Conservation (phyloP, 2,113 vertebrate genomes). For the Ursus arctos region DNA sequence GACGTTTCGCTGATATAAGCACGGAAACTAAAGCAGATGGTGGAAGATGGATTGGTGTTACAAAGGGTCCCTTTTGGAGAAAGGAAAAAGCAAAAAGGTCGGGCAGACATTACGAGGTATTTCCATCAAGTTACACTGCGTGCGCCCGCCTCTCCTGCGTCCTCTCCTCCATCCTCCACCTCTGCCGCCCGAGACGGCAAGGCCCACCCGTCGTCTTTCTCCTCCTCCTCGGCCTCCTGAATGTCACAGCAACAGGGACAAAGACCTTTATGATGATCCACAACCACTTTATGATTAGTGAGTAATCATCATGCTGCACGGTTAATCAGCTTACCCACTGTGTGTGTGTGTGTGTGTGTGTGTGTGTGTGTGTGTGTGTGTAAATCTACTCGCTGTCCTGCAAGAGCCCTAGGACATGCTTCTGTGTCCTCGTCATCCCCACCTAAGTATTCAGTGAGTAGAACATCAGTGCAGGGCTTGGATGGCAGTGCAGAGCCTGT, state of each 20-base stretch:
- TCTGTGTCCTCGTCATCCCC: not conserved
- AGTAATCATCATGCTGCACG: not conserved
- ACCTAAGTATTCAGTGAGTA: not conserved
- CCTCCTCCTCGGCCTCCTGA: not conserved
- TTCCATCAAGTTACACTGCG: not conserved
- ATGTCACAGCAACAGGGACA: not conserved
- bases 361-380: not conserved
- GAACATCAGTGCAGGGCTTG: not conserved
- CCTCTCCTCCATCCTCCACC: not conserved
- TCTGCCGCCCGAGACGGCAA: not conserved
- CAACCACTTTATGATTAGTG: not conserved
- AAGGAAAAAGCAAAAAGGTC: not conserved
- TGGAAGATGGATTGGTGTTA: not conserved
- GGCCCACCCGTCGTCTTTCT: not conserved
- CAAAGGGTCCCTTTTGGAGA: not conserved
- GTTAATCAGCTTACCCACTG: not conserved
- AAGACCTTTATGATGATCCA: not conserved
- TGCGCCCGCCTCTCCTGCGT: not conserved
- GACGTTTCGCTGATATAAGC: not conserved
- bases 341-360: not conserved
- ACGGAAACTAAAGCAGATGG: not conserved
- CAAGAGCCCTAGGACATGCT: not conserved
- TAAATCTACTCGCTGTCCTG: not conserved
- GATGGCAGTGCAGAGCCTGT: not conserved
- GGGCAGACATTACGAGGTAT: not conserved